Conservation (phyloP, 92 coral and sea anemone species). For the Montipora capitata region DNA sequence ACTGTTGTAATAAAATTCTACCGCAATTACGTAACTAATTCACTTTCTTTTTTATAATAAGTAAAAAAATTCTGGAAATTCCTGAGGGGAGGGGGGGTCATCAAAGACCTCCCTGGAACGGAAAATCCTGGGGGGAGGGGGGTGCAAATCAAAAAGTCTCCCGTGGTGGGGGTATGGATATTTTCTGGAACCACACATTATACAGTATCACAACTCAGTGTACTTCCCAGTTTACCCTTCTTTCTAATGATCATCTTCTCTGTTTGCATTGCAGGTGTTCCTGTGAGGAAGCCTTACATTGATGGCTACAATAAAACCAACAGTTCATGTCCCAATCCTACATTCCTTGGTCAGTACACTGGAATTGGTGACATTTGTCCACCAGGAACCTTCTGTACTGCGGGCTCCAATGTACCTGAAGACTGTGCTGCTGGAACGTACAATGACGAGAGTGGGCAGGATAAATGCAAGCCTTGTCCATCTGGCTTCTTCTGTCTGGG, state of each 20-base stretch:
- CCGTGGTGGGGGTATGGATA: too few species aligned
- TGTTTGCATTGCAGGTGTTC: conserved; percentile 75
- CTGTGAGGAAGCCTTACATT: conserved; percentile 87
- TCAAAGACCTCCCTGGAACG: too few species aligned
- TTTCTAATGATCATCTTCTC: too few species aligned
- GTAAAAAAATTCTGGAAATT: too few species aligned
- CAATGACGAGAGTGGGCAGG: conserved; percentile 86
- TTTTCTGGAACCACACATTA: too few species aligned
- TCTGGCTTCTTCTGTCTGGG: conserved; percentile 88
- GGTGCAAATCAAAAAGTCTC: too few species aligned
- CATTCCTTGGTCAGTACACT: conserved; percentile 94
- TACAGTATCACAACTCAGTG: too few species aligned
- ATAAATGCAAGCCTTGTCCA: conserved; percentile 85
- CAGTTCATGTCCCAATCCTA: conserved; percentile 87
- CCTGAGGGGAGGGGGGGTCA: too few species aligned
- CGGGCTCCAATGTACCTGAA: conserved; percentile 77
- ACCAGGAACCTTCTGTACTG: conserved; percentile 88
- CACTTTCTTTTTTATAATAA: too few species aligned
- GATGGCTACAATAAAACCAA: conserved; percentile 90
- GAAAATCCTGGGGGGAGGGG: too few species aligned
- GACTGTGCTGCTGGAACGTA: conserved; percentile 86
- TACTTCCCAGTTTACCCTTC: background rate
- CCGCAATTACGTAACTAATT: too few species aligned
- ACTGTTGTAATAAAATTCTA: too few species aligned
- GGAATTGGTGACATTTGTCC: conserved; percentile 99